A percentile compares a stretch with the other conserved stretches of the same genome.
Conservation (phyloP, 2,888 invertebrate species). For the Beris chalybata region DNA sequence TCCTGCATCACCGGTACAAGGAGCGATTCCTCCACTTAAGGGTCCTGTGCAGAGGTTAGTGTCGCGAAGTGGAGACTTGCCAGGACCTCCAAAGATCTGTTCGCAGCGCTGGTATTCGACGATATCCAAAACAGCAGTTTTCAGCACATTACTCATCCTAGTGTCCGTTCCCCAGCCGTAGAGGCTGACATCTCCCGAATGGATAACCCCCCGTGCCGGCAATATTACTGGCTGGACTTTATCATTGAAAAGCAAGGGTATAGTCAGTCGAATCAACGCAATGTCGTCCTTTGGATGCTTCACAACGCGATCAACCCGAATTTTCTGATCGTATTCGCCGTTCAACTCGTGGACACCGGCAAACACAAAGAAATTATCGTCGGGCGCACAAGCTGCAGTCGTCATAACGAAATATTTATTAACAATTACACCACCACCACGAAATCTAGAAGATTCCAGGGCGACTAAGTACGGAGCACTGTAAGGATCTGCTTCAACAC, state of each 20-base stretch:
- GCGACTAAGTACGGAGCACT: slow-evolving; percentile 23
- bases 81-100: slow-evolving; percentile 20
- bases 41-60: slow-evolving; percentile 58
- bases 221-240: slow-evolving; percentile 8
- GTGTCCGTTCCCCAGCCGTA: slow-evolving; percentile 20
- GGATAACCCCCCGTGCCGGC: slow-evolving; percentile 7
- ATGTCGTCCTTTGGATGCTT: slow-evolving; percentile 14
- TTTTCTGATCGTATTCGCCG: slow-evolving; percentile 18
- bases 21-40: slow-evolving; percentile 52
- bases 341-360: slow-evolving; percentile 9
- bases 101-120: neutral
- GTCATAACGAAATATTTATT: slow-evolving; percentile 14
- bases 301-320: neutral
- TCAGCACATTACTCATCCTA: neutral
- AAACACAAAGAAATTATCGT: slow-evolving; percentile 21
- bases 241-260: slow-evolving; percentile 5
- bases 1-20: slow-evolving; percentile 56
- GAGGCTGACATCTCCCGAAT: slow-evolving; percentile 12
- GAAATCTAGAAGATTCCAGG: neutral
- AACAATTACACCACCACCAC: slow-evolving; percentile 15
- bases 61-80: slow-evolving; percentile 43
- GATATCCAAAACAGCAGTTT: slow-evolving; percentile 13
- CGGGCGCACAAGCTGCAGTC: slow-evolving; percentile 4
- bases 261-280: slow-evolving; percentile 6
- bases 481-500: slow-evolving; percentile 6